Percentiles rank a stretch among this genome's conserved stretches.
phyloP scores from a whole-genome alignment of 2,888 invertebrate species.

The Cantharis rustica region DNA sequence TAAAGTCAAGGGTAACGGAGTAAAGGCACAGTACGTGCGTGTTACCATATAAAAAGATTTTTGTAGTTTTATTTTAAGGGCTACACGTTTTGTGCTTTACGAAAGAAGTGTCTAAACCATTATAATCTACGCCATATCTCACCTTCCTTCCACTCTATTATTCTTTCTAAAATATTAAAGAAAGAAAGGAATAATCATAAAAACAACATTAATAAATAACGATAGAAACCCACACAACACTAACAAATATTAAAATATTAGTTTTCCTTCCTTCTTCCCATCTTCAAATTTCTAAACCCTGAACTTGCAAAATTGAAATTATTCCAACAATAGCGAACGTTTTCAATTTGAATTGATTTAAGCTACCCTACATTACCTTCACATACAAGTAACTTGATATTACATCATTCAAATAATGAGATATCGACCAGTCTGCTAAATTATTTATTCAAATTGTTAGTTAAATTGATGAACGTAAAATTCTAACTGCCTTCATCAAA shows the following conservation, averaged over 20 bases:
- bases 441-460: neutral
- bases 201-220: neutral
- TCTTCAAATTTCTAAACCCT: neutral
- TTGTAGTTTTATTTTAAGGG: constrained; percentile 4
- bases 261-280: neutral
- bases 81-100: constrained; percentile 4
- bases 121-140: constrained; percentile 8
- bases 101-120: constrained; percentile 11
- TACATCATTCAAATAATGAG: neutral
- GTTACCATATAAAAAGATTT: constrained; percentile 6
- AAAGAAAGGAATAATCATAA: neutral
- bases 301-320: neutral
- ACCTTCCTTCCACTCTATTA: constrained; percentile 1
- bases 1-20: constrained; percentile 7
- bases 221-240: neutral
- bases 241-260: neutral
- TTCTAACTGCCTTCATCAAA: neutral
- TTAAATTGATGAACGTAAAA: neutral
- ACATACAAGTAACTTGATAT: neutral
- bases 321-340: neutral
- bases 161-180: neutral
- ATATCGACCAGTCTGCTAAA: neutral
- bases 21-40: constrained; percentile 5
- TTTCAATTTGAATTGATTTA: neutral
- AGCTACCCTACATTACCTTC: neutral